Percentiles rank a stretch among this genome's conserved stretches.
Evolutionary conservation across 1,140 invertebrate species (phyloP).

Genomic region (Papilio dardanus): DNA sequence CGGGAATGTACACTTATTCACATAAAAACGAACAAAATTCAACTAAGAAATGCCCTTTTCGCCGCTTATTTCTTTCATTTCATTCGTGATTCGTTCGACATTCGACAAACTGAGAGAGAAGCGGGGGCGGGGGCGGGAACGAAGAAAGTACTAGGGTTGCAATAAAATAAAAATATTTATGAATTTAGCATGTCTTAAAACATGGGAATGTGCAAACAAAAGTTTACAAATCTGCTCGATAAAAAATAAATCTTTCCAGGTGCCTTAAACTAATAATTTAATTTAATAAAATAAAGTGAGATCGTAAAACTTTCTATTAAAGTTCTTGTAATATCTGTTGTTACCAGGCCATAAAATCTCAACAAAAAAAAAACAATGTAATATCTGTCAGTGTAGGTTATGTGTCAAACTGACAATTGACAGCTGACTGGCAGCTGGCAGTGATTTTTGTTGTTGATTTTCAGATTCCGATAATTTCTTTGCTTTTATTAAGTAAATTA

Average conservation of each 20-base stretch:
- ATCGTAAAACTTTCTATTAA: too few species aligned
- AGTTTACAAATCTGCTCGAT: neutral
- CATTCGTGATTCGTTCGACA: constrained; percentile 48
- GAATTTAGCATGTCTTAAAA: constrained; percentile 14
- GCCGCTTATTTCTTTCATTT: constrained; percentile 46
- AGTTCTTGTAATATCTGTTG: neutral
- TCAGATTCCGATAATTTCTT: neutral
- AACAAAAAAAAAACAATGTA: too few species aligned
- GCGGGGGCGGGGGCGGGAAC: constrained; percentile 42
- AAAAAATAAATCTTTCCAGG: neutral
- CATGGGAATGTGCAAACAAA: neutral
- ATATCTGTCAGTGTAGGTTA: too few species aligned
- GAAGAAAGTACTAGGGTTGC: neutral
- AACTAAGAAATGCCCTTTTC: constrained; percentile 77
- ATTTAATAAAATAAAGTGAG: neutral
- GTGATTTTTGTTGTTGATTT: constrained; percentile 19
- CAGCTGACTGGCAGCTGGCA: neutral
- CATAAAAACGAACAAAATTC: constrained; percentile 76
- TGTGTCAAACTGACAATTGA: neutral
- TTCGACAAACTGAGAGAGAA: constrained; percentile 50
- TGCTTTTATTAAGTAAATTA: neutral
- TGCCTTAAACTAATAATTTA: neutral
- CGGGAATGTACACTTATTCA: constrained; percentile 73
- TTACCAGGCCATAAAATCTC: too few species aligned
- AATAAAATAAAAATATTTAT: constrained; percentile 29